A percentile compares a stretch with the other conserved stretches of the same genome.
Conservation (phyloP, 1,140 invertebrate genomes). For the Drosophila pseudoobscura region DNA sequence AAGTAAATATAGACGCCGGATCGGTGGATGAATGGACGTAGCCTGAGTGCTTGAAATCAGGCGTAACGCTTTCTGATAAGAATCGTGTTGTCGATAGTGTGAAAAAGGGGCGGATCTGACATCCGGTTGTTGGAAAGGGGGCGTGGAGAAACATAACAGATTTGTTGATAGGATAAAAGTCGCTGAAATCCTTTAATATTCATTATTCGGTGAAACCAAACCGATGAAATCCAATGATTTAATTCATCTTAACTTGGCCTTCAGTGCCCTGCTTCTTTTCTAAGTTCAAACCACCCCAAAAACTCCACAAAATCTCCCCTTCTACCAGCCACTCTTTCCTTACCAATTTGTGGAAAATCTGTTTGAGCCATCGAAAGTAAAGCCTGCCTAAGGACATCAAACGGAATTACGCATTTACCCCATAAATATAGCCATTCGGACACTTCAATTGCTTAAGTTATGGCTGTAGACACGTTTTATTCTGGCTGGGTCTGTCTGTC, state of each 20-base stretch:
- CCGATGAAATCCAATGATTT: background rate
- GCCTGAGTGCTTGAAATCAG: background rate
- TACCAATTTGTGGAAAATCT: too few relatives aligned
- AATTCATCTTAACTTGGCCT: background rate
- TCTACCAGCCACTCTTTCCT: too few relatives aligned
- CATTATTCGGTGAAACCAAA: too few relatives aligned
- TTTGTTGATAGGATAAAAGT: background rate
- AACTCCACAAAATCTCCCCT: too few relatives aligned
- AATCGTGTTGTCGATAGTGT: slow-evolving; percentile 2
- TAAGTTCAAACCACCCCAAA: background rate
- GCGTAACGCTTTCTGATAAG: background rate
- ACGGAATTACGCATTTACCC: slow-evolving; percentile 29
- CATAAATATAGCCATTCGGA: slow-evolving; percentile 7
- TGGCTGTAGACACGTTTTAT: slow-evolving; percentile 35
- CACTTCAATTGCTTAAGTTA: slow-evolving; percentile 49
- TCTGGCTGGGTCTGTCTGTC: background rate
- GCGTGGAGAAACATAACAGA: background rate
- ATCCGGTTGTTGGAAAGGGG: background rate
- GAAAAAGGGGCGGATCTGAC: slow-evolving; percentile 2
- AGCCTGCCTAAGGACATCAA: slow-evolving; percentile 39
- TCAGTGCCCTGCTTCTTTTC: background rate
- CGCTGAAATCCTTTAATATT: too few relatives aligned
- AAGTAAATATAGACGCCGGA: background rate
- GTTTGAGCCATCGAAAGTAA: slow-evolving; percentile 17
- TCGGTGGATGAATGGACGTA: background rate